Evolutionary conservation across 2,113 vertebrate species (phyloP).

Genomic region (Isichthys henryi): DNA sequence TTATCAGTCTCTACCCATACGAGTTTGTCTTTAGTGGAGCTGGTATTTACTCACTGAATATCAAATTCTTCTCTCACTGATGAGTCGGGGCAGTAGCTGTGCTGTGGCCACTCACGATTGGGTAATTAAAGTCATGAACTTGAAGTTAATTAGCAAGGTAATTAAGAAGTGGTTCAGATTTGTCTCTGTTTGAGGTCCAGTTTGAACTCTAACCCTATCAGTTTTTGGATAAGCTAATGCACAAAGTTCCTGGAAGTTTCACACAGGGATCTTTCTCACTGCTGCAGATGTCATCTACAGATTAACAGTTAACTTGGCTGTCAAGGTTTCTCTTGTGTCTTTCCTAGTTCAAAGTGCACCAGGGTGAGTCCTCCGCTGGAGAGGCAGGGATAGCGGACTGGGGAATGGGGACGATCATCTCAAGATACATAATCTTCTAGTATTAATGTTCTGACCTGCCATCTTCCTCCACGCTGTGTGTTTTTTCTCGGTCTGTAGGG

Average conservation of each 20-base stretch:
- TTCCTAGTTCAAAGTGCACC: slow-evolving; percentile 60
- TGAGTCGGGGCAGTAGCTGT: background rate
- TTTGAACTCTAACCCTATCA: background rate
- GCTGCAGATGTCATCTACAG: slow-evolving; percentile 28
- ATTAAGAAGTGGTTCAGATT: background rate
- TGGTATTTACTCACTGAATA: background rate
- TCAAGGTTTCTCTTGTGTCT: slow-evolving; percentile 20
- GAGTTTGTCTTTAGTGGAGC: background rate
- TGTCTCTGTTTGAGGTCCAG: background rate
- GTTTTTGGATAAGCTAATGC: background rate
- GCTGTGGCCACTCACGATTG: background rate
- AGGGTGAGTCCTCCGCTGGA: background rate
- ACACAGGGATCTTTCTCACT: background rate
- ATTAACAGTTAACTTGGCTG: slow-evolving; percentile 65
- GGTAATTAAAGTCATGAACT: background rate
- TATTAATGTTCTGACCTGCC: background rate
- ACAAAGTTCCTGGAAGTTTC: background rate
- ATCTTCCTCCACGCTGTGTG: background rate
- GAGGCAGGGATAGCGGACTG: slow-evolving; percentile 9
- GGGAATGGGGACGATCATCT: slow-evolving; percentile 16
- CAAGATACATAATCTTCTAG: background rate
- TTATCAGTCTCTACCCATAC: background rate
- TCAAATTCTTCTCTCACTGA: background rate
- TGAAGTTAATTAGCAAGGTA: background rate
- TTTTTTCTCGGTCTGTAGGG: no score